Evolutionary conservation across 2,888 invertebrate genomes (phyloP).

Genomic region (Malthinus seriepunctatus): DNA sequence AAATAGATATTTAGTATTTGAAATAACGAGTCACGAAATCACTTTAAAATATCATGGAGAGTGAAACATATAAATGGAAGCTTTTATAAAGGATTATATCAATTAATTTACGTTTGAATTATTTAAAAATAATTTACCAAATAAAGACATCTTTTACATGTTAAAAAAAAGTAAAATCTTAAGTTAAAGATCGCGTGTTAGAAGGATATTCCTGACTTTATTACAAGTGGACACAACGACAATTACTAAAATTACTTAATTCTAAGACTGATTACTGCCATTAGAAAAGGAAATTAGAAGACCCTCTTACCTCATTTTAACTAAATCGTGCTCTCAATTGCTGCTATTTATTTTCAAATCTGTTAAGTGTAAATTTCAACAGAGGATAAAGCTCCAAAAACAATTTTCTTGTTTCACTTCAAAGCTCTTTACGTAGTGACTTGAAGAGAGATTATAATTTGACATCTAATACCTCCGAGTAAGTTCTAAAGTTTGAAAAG

Average conservation of each 20-base stretch:
- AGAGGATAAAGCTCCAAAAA: conserved; percentile 2
- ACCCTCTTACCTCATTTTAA: conserved; percentile 16
- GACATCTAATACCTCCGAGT: conserved; percentile 28
- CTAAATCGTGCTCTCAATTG: conserved; percentile 21
- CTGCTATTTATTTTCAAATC: conserved; percentile 15
- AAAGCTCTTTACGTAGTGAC: conserved; percentile 15
- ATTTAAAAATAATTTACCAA: too few species aligned
- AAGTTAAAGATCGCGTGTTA: conserved; percentile 25
- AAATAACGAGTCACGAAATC: too few species aligned
- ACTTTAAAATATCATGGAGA: too few species aligned
- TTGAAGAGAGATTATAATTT: conserved; percentile 23
- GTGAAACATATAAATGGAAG: too few species aligned
- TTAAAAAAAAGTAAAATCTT: neutral
- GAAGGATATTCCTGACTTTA: conserved; percentile 24
- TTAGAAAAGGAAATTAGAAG: conserved; percentile 20
- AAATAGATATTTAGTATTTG: too few species aligned
- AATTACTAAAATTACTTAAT: conserved; percentile 32
- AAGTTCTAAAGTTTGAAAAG: conserved; percentile 18
- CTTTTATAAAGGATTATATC: too few species aligned
- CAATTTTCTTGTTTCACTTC: conserved; percentile 22
- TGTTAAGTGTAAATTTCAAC: conserved; percentile 19
- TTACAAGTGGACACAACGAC: conserved; percentile 17
- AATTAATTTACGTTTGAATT: too few species aligned
- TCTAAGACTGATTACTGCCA: conserved; percentile 25
- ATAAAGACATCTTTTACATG: too few species aligned